Percentiles rank a stretch among this genome's conserved stretches.
phyloP scores from a whole-genome alignment of 2,113 vertebrate genomes.

The Sula dactylatra region DNA sequence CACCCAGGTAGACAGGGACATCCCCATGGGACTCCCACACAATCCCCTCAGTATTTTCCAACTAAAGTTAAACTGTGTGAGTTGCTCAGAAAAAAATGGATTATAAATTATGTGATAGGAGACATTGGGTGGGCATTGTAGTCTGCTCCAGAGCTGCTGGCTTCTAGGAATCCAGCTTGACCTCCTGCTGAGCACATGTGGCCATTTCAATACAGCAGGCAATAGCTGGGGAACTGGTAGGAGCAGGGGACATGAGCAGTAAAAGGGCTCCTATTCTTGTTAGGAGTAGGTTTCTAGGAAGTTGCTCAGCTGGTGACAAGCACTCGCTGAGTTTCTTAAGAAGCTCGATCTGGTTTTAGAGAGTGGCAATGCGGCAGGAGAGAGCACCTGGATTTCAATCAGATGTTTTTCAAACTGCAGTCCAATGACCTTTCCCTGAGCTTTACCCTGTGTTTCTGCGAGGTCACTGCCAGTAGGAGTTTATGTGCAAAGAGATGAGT shows the following conservation, averaged over 20 bases:
- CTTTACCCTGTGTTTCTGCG: rapidly evolving
- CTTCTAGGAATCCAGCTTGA: not conserved
- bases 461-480: not conserved
- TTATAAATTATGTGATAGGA: not conserved
- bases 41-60: not conserved
- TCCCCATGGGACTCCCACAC: not conserved
- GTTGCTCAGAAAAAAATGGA: not conserved
- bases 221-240: not conserved
- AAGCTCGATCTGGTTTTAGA: not conserved
- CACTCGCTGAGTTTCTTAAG: not conserved
- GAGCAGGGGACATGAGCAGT: not conserved
- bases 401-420: not conserved
- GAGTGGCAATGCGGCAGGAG: not conserved
- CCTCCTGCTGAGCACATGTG: not conserved
- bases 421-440: not conserved
- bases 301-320: not conserved
- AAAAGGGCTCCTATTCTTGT: not conserved
- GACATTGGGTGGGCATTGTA: no score
- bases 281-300: not conserved
- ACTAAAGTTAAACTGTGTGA: not conserved
- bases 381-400: not conserved
- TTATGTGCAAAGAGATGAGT: not conserved
- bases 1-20: not conserved
- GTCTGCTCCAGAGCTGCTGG: not conserved
- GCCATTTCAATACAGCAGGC: not conserved